phyloP scores from a whole-genome alignment of 2,888 invertebrate species.

The Eurytoma californica region DNA sequence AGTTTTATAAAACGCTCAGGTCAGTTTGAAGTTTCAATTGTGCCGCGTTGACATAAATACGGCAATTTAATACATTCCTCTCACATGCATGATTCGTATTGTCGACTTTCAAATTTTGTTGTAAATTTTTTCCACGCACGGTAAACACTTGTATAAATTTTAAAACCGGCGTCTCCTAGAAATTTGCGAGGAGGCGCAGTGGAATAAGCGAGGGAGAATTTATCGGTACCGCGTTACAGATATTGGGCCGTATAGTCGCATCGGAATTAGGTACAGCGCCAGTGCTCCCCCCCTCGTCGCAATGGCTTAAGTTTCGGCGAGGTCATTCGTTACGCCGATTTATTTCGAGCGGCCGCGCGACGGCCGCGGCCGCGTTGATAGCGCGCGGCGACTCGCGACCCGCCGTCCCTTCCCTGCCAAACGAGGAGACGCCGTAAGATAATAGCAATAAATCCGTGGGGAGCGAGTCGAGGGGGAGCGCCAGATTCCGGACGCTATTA shows the following conservation, averaged over 20 bases:
- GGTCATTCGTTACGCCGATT: conserved; percentile 38
- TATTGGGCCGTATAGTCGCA: not conserved
- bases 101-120: too few species aligned
- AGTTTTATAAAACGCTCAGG: too few species aligned
- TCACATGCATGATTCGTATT: too few species aligned
- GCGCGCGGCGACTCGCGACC: not conserved
- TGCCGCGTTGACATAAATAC: too few species aligned
- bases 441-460: conserved; percentile 33
- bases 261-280: not conserved
- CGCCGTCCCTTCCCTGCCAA: conserved; percentile 31
- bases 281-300: not conserved
- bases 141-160: too few species aligned
- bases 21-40: too few species aligned
- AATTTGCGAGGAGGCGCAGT: not conserved
- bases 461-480: too few species aligned
- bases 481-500: conserved; percentile 23
- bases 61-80: too few species aligned
- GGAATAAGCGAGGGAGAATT: not conserved
- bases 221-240: not conserved
- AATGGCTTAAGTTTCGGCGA: conserved; percentile 38
- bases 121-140: too few species aligned
- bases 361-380: not conserved
- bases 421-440: conserved; percentile 30
- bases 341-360: conserved; percentile 26
- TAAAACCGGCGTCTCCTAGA: too few species aligned